phyloP scores from a whole-genome alignment of 2,888 invertebrate species.

The Acanthopleura granulata region DNA sequence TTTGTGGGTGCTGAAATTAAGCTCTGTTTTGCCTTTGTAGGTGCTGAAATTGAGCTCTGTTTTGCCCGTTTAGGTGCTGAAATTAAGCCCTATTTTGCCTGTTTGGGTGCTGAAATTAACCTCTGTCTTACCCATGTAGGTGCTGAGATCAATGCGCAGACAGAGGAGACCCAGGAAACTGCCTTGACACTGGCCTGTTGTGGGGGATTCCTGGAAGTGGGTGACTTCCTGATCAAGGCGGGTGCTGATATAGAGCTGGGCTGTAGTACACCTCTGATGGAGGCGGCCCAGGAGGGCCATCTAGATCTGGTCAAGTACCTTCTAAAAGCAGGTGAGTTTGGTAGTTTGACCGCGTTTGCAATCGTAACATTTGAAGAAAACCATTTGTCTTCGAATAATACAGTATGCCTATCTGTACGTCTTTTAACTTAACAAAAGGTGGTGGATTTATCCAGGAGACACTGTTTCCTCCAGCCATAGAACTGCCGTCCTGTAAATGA shows the following conservation, averaged over 20 bases:
- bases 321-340: conserved; percentile 57
- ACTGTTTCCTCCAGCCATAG: too few relatives aligned
- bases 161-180: conserved; percentile 98
- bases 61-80: not conserved
- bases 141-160: conserved; percentile 97
- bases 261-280: conserved; percentile 94
- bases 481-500: too few relatives aligned
- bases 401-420: too few relatives aligned
- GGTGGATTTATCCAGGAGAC: too few relatives aligned
- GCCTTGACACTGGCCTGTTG: conserved; percentile 97
- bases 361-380: too few relatives aligned
- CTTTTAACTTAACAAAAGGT: too few relatives aligned
- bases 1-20: too few relatives aligned
- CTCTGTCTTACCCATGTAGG: conserved; percentile 67
- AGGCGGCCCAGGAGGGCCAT: conserved; percentile 98
- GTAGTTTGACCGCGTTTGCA: too few relatives aligned
- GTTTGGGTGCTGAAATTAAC: too few relatives aligned
- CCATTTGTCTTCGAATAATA: too few relatives aligned
- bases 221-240: conserved; percentile 93
- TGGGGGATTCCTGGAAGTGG: conserved; percentile 91
- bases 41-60: too few relatives aligned
- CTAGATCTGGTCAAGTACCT: conserved; percentile 83
- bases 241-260: conserved; percentile 96
- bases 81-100: not conserved
- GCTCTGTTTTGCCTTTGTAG: too few relatives aligned